Evolutionary conservation across 2,888 invertebrate species (phyloP), one percentile per base, ranked within the genome.

Genomic region (Drosophila engyochracea): DNA sequence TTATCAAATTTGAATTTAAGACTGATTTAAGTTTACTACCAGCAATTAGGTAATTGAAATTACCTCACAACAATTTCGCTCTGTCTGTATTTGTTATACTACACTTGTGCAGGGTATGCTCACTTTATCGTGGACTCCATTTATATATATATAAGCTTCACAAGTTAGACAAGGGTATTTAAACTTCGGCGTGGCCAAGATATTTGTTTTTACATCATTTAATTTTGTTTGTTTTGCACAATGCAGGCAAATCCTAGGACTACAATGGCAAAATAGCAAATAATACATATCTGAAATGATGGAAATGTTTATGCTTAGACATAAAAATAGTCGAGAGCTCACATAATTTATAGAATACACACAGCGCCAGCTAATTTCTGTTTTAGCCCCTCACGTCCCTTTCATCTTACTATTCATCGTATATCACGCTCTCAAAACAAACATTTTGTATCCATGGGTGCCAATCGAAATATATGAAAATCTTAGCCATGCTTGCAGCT

Each of bases 381-480:
- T 22, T 41, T 52, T 9, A 22, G 41, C n/a, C n/a, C 41, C 41
- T 35, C 35, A 5, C n/a, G 1, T 19, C 14, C 14, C 1, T 35
- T 35, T 47, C 49, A 41, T 63, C 63, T 44, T 62, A 58, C 58
- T 52, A 61, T 68, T 47, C 28, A 64, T 65, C 68, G 59, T 68
- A 76, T 71, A 62, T 81, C 76, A 68, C 80, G 68, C 68, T 69
- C 59, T 69, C 59, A 81, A 81, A 81, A 79, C 62, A 79, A 81
- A 79, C 77, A 79, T 65, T 61, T 53, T 37, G 54, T 30, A 49
- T 80, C 67, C 81, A 76, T 59, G 16, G 65, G 81, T 68, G 76
- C 76, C 76, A 62, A 67, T 81, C 67, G 25, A 68, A 68, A 54
- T 63, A 12, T 49, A 22, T 41, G 60, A 53, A 53, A 37, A 64